Evolutionary conservation across 2,113 vertebrate genomes (phyloP).

Genomic region (Phycodurus eques): DNA sequence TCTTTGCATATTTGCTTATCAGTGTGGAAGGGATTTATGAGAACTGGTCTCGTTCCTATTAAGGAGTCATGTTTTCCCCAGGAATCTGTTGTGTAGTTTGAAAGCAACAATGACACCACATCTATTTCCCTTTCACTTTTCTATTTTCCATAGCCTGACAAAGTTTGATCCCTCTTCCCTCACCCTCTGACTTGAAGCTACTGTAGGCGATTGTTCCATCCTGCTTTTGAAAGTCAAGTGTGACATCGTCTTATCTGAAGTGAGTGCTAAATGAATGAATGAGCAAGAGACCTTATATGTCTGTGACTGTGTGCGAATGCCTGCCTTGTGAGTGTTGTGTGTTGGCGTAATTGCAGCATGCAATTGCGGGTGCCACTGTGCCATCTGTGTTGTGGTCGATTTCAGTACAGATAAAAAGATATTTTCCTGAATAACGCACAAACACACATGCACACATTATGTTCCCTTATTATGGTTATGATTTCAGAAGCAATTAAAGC

Average conservation of each 20-base stretch:
- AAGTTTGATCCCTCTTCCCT: constrained; percentile 24
- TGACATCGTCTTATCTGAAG: constrained; percentile 15
- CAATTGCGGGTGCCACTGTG: neutral
- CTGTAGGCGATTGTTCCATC: constrained; percentile 37
- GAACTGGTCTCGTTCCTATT: neutral
- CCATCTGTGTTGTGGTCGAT: constrained; percentile 48
- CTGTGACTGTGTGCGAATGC: constrained; percentile 2
- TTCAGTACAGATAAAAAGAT: constrained; percentile 28
- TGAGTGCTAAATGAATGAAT: neutral
- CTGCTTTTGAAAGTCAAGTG: constrained; percentile 43
- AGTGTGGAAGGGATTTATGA: neutral
- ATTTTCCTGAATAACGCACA: constrained; percentile 16
- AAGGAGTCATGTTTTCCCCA: neutral
- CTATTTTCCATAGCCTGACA: constrained; percentile 12
- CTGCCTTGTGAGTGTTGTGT: neutral
- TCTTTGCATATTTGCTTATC: neutral
- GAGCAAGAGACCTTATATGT: constrained; percentile 7
- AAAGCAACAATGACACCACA: neutral
- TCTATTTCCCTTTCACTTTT: constrained; percentile 5
- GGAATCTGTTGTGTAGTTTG: neutral
- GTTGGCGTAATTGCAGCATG: constrained; percentile 5
- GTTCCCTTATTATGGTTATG: neutral
- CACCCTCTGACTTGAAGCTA: constrained; percentile 32
- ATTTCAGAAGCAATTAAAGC: constrained; percentile 4
- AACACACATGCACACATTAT: constrained; percentile 2